Evolutionary conservation across 1,140 invertebrate genomes (phyloP).

Genomic region (Pseudomyrmex pallidus): DNA sequence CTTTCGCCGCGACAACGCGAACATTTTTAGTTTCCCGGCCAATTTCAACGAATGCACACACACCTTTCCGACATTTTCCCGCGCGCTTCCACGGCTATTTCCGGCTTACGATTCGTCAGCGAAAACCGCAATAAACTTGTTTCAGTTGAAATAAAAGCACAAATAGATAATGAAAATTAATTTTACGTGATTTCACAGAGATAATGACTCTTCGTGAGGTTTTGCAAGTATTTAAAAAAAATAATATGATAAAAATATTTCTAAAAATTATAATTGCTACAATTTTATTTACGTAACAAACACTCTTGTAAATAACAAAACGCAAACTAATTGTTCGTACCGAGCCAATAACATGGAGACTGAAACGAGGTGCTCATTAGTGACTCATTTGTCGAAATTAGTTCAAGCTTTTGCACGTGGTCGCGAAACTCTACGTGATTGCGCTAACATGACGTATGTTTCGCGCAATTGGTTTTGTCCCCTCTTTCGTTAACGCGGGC

Average conservation of each 20-base stretch:
- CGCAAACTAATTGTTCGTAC: too few relatives aligned
- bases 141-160: too few relatives aligned
- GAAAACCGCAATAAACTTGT: too few relatives aligned
- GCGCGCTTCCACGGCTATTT: background rate
- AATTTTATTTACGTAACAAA: too few relatives aligned
- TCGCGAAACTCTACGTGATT: background rate
- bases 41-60: background rate
- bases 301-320: too few relatives aligned
- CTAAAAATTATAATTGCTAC: too few relatives aligned
- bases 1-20: constrained; percentile 26
- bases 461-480: constrained; percentile 34
- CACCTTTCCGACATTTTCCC: constrained; percentile 23
- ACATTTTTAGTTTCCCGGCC: constrained; percentile 19
- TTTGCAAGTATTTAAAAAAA: too few relatives aligned
- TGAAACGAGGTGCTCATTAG: background rate
- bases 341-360: too few relatives aligned
- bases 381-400: constrained; percentile 44
- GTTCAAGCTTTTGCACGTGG: background rate
- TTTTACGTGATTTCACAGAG: too few relatives aligned
- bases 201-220: too few relatives aligned
- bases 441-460: constrained; percentile 16
- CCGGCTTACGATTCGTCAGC: background rate
- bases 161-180: too few relatives aligned
- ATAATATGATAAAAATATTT: too few relatives aligned
- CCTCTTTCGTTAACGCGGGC: constrained; percentile 26